phyloP scores from a whole-genome alignment of 2,888 invertebrate genomes.

The Drosophila robusta region DNA sequence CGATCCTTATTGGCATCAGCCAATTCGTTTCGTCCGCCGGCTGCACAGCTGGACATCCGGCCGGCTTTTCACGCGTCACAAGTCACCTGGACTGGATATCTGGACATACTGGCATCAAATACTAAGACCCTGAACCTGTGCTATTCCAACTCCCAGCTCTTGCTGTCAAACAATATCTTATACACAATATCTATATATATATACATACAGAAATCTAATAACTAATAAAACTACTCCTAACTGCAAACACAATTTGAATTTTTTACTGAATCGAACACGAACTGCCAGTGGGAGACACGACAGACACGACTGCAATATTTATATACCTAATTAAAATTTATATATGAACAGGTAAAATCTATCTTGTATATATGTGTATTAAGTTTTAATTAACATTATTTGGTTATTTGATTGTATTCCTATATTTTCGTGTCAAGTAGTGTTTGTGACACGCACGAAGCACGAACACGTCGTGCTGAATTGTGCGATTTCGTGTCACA shows the following conservation, averaged over 20 bases:
- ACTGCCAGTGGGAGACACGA: no score
- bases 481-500: no score
- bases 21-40: conserved; percentile 23
- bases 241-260: neutral
- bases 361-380: no score
- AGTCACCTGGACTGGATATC: conserved; percentile 39
- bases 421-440: no score
- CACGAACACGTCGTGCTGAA: no score
- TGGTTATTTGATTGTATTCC: no score
- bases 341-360: no score
- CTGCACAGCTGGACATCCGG: conserved; percentile 36
- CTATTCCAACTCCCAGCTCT: neutral
- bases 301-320: no score
- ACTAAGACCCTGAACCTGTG: neutral
- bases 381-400: no score
- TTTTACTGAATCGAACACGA: neutral
- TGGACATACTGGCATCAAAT: conserved; percentile 30
- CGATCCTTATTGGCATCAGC: conserved; percentile 34
- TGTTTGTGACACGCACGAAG: no score
- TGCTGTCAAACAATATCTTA: neutral
- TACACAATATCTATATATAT: neutral
- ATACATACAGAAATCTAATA: no score
- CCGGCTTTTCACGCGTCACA: conserved; percentile 47
- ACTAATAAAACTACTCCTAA: conserved; percentile 3
- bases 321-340: no score